Base-by-base conservation (phyloP, 2,113 vertebrate genomes). In the Ibidorhyncha struthersii region DNA sequence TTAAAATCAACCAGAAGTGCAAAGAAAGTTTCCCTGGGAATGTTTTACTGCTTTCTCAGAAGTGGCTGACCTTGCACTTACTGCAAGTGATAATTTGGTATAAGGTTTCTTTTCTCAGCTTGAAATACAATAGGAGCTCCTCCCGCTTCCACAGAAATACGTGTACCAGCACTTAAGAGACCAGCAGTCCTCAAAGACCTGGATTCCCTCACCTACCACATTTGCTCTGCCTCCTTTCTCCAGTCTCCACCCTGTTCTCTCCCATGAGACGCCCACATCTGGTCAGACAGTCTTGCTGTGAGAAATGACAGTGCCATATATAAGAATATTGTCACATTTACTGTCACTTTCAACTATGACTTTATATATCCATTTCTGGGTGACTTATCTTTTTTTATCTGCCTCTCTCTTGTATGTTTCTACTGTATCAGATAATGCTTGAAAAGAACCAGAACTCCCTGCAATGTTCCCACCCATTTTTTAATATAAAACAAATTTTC, bases 51-150 rank as follows among this genome's bases (percentile, higher is more conserved):
- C 77, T 52, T 86, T 93, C 47, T 84, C 58, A 90, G 74, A 95
- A 95, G 53, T 38, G 56, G 32, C 40, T 93, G 85, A 87, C 58
- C 61, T 89, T 76, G 61, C 47, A 63, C 47, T 76, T 81, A 82
- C 71, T 89, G 47, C 12, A 93, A 84, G 69, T 79, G 87, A 88
- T 80, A 93, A 82, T 94, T 92, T 82, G 73, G 65, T 74, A 9
- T 82, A 62, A 76, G 13, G 27, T 93, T 96, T 93, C 78, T 83
- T 89, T 63, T 86, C 91, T 95, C 80, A 71, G 67, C 43, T 63
- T 93, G 79, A 95, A 94, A 82, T 43, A 91, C 49, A 93, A 77
- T 41, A 62, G 56, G 19, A 69, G 22, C 63, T 81, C 84, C 66
- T 81, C 91, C 78, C 49, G 59, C 23, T 86, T 67, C 65, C 63